Evolutionary conservation across 2,888 invertebrate species (phyloP).

Genomic region (Myopa testacea): DNA sequence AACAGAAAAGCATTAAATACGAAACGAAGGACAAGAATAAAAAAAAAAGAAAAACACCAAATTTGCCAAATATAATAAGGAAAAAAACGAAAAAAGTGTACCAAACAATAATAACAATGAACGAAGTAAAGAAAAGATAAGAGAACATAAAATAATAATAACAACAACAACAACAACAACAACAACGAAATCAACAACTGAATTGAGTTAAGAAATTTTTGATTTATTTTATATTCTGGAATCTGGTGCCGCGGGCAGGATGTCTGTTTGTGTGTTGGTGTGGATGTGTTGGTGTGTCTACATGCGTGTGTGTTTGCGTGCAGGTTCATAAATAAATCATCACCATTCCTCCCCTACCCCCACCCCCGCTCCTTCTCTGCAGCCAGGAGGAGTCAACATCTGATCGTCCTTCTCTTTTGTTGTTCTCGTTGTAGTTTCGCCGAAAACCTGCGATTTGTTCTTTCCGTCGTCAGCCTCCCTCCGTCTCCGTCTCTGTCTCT

Average conservation of each 20-base stretch:
- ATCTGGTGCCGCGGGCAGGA: background rate
- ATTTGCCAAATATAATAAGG: too few relatives aligned
- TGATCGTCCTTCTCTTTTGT: background rate
- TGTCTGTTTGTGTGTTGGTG: slow-evolving; percentile 9
- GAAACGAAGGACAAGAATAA: too few relatives aligned
- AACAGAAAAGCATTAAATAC: too few relatives aligned
- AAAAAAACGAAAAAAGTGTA: background rate
- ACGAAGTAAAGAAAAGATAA: background rate
- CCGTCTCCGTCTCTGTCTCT: too few relatives aligned
- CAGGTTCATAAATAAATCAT: slow-evolving; percentile 18
- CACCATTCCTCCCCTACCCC: too few relatives aligned
- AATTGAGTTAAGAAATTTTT: slow-evolving; percentile 11
- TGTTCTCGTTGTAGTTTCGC: background rate
- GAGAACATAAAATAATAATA: background rate
- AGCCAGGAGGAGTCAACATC: background rate
- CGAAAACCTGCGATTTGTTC: background rate
- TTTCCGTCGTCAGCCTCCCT: too few relatives aligned
- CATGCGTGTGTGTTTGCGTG: background rate
- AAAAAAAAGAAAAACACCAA: too few relatives aligned
- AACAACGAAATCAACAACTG: background rate
- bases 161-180: background rate
- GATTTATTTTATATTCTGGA: slow-evolving; percentile 13
- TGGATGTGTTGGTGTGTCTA: background rate
- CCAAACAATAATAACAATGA: background rate
- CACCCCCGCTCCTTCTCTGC: background rate